These are phyloP conservation scores for Linyphia triangularis DNA, from an alignment of 2,888 invertebrate genomes.

Conservation along the genomic window DNA sequence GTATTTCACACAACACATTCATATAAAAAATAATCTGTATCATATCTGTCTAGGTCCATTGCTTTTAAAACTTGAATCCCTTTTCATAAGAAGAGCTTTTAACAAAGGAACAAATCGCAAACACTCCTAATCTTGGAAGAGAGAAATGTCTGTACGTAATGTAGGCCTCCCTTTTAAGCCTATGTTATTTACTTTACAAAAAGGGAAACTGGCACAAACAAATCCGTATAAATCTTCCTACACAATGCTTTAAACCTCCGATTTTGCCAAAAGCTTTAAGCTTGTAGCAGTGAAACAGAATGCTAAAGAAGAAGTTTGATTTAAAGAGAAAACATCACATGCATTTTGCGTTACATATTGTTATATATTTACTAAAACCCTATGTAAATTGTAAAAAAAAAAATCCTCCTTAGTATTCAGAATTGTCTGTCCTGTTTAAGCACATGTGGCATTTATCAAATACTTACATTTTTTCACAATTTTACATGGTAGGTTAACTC, in stretches of 20 bases:
- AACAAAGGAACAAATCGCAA: conserved; percentile 2
- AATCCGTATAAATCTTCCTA: conserved; percentile 17
- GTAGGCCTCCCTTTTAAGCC: conserved; percentile 10
- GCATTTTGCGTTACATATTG: conserved; percentile 2
- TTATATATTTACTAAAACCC: neutral
- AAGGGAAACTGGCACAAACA: conserved; percentile 3
- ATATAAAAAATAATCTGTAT: neutral
- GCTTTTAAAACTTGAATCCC: neutral
- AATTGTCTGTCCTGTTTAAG: neutral
- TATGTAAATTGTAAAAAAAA: conserved; percentile 13
- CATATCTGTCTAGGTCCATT: neutral
- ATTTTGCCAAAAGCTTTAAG: conserved; percentile 1
- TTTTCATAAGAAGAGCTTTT: conserved; percentile 1
- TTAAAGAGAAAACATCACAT: conserved; percentile 6
- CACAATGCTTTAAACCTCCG: conserved; percentile 26
- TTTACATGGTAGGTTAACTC: too few species aligned
- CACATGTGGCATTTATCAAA: too few species aligned
- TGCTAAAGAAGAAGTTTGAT: conserved; percentile 13
- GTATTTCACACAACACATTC: neutral
- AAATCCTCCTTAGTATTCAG: neutral
- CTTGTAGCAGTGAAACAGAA: conserved; percentile 16
- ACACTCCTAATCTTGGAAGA: neutral
- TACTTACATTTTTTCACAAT: too few species aligned
- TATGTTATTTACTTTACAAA: conserved; percentile 18
- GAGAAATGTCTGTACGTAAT: conserved; percentile 1